These are phyloP conservation scores for Ochropleura leucogaster DNA, from an alignment of 2,888 invertebrate species.

Conservation along the genomic window DNA sequence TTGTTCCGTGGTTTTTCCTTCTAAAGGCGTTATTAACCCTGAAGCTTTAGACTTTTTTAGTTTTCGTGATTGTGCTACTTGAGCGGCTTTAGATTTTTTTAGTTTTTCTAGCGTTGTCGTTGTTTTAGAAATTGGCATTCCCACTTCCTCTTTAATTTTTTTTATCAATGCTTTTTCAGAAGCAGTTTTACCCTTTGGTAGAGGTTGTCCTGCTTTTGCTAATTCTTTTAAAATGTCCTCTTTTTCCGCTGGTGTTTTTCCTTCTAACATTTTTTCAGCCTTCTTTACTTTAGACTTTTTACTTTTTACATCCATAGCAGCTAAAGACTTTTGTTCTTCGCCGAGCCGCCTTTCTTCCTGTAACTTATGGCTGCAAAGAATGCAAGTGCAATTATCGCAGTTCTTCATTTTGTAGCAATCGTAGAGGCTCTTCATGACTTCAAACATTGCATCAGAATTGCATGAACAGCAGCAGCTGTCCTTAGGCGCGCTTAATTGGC, in stretches of 20 bases:
- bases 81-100: constrained; percentile 26
- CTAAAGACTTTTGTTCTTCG: constrained; percentile 33
- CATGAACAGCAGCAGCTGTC: constrained; percentile 71
- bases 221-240: constrained; percentile 51
- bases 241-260: constrained; percentile 41
- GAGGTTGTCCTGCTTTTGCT: constrained; percentile 28
- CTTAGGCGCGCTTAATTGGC: constrained; percentile 72
- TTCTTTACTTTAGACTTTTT: constrained; percentile 31
- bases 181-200: constrained; percentile 39
- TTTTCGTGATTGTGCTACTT: constrained; percentile 14
- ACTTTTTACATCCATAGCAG: constrained; percentile 31
- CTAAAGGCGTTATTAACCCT: constrained; percentile 12
- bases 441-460: constrained; percentile 85
- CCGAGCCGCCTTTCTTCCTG: constrained; percentile 43
- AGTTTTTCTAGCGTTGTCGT: constrained; percentile 27
- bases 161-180: constrained; percentile 38
- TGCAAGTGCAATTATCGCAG: constrained; percentile 81
- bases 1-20: constrained; percentile 13
- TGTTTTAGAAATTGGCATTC: constrained; percentile 38
- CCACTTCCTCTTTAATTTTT: constrained; percentile 37
- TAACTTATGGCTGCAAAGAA: constrained; percentile 78
- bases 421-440: constrained; percentile 85
- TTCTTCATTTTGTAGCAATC: constrained; percentile 84
- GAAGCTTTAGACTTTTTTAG: neutral
- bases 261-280: constrained; percentile 41